Evolutionary conservation across 2,888 invertebrate genomes (phyloP).

Genomic region (Macrosiphum euphorbiae): DNA sequence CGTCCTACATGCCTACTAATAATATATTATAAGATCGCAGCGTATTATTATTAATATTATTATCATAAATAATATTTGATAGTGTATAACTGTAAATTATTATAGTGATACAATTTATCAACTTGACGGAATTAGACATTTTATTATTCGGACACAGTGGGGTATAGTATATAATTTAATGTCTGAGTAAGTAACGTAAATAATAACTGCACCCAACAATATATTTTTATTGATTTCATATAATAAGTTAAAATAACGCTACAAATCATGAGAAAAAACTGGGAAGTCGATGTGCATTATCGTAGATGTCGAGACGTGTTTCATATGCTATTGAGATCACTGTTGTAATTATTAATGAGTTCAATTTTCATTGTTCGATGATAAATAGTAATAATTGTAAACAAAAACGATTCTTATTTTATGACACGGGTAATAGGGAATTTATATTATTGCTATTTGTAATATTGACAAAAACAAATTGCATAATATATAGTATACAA

Average conservation of each 20-base stretch:
- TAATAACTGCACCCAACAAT: background rate
- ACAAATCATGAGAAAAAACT: background rate
- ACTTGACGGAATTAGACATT: background rate
- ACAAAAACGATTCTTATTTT: background rate
- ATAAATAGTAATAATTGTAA: background rate
- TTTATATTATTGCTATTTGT: too few relatives aligned
- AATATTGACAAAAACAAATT: too few relatives aligned
- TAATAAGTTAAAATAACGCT: background rate
- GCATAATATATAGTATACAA: background rate
- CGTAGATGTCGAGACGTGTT: background rate
- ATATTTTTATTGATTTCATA: background rate
- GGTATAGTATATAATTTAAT: background rate
- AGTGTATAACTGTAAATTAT: background rate
- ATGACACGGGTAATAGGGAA: too few relatives aligned
- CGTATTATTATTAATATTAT: background rate
- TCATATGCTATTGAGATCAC: background rate
- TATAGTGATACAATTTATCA: background rate
- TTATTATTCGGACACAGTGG: background rate
- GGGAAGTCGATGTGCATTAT: background rate
- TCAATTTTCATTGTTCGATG: background rate
- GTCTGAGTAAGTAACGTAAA: background rate
- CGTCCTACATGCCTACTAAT: background rate
- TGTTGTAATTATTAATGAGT: background rate
- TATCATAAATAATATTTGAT: background rate
- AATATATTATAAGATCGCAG: background rate